These are phyloP conservation scores for Falco cherrug DNA, from an alignment of 2,797 vertebrate species.

Conservation along the genomic window DNA sequence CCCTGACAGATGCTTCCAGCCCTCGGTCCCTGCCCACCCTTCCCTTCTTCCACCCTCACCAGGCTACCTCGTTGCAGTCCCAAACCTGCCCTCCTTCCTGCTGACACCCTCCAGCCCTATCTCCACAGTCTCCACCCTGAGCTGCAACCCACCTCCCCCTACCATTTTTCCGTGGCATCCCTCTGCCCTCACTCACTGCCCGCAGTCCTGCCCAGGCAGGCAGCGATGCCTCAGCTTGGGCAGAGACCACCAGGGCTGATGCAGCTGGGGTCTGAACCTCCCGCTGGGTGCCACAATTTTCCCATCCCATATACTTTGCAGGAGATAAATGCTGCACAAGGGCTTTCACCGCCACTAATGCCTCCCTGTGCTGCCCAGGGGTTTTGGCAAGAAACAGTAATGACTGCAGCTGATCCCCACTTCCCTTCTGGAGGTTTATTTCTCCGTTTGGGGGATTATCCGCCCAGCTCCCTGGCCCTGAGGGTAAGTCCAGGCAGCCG, in stretches of 20 bases:
- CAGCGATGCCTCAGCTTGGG: background rate
- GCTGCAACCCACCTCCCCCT: background rate
- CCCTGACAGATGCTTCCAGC: background rate
- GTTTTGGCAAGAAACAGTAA: accelerated
- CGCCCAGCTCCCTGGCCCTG: accelerated
- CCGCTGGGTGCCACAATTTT: accelerated
- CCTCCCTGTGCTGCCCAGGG: background rate
- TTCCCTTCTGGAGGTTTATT: constrained; percentile 37
- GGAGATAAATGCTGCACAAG: background rate
- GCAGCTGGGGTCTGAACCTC: accelerated
- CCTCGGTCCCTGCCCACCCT: accelerated
- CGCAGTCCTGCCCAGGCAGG: background rate
- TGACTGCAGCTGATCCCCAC: accelerated
- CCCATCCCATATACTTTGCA: background rate
- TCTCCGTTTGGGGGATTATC: background rate
- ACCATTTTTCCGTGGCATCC: background rate
- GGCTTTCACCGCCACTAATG: accelerated
- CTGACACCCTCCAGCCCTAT: background rate
- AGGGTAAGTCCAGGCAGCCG: accelerated
- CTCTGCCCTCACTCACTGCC: background rate
- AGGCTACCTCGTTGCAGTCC: background rate
- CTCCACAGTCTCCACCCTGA: background rate
- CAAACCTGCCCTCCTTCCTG: background rate
- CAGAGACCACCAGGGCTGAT: accelerated
- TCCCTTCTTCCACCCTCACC: background rate